phyloP scores from a whole-genome alignment of 1,140 invertebrate species.

The Hetaerina americana region DNA sequence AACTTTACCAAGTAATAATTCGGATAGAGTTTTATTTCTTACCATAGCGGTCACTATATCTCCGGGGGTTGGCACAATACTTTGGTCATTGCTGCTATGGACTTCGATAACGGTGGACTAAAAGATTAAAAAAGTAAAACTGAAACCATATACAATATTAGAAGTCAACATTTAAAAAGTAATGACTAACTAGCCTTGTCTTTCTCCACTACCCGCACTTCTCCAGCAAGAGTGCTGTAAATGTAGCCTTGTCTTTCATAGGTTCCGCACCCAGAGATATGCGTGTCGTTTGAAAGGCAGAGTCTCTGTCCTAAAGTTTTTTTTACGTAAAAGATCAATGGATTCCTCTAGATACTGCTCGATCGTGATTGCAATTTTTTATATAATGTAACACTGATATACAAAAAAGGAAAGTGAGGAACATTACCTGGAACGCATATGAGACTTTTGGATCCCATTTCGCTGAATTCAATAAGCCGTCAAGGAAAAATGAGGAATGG shows the following conservation, averaged over 20 bases:
- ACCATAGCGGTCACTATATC: constrained; percentile 75
- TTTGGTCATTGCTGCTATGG: constrained; percentile 51
- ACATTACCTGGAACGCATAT: not conserved
- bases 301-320: constrained; percentile 49
- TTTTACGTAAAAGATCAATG: not conserved
- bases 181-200: constrained; percentile 37
- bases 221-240: constrained; percentile 65
- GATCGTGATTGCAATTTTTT: not conserved
- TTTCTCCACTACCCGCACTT: constrained; percentile 45
- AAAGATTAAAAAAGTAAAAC: constrained; percentile 22
- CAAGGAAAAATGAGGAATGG: not conserved
- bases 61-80: constrained; percentile 59
- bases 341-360: no score
- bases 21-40: no score
- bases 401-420: no score
- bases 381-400: not conserved
- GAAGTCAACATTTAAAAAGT: constrained; percentile 11
- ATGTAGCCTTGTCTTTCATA: constrained; percentile 74
- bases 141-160: constrained; percentile 10
- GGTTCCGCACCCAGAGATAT: constrained; percentile 60
- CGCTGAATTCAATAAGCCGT: not conserved
- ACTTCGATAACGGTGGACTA: constrained; percentile 54
- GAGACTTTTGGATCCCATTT: not conserved
- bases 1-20: no score
- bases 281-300: constrained; percentile 47